Evolutionary conservation across 1,140 invertebrate species (phyloP).

Genomic region (Oryctes rhinoceros): DNA sequence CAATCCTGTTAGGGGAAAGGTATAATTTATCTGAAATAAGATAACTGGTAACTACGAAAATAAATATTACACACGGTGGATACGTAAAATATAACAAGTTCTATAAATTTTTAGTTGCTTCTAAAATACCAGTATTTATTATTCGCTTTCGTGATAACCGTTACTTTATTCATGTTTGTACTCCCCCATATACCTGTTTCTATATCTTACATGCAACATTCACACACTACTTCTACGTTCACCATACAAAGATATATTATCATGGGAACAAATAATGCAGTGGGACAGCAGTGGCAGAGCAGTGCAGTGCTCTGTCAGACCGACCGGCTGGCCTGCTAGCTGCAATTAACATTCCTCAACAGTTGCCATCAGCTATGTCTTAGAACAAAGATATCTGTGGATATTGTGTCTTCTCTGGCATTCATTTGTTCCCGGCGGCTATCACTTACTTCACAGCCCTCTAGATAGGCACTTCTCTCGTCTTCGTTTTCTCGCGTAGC

Average conservation of each 20-base stretch:
- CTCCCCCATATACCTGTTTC: neutral
- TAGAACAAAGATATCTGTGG: conserved; percentile 56
- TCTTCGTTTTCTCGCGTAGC: conserved; percentile 20
- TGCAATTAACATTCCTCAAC: conserved; percentile 56
- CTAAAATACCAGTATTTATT: neutral
- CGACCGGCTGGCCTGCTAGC: conserved; percentile 45
- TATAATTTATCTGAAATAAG: too few species aligned
- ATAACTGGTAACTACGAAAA: too few species aligned
- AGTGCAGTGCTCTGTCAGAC: conserved; percentile 50
- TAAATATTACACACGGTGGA: too few species aligned
- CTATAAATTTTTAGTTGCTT: neutral
- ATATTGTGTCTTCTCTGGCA: conserved; percentile 51
- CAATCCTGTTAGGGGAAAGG: too few species aligned
- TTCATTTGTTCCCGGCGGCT: conserved; percentile 47
- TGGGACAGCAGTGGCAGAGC: conserved; percentile 44
- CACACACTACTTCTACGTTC: neutral
- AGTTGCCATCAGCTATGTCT: conserved; percentile 55
- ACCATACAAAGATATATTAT: conserved; percentile 31
- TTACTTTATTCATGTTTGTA: neutral
- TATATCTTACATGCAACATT: neutral
- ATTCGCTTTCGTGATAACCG: neutral
- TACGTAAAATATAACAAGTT: too few species aligned
- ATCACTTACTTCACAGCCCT: conserved; percentile 42
- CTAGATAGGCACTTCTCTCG: conserved; percentile 18
- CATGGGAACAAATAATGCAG: conserved; percentile 46